These are phyloP conservation scores for Drosophila emarginata DNA, from an alignment of 2,888 invertebrate species.

Conservation along the genomic window DNA sequence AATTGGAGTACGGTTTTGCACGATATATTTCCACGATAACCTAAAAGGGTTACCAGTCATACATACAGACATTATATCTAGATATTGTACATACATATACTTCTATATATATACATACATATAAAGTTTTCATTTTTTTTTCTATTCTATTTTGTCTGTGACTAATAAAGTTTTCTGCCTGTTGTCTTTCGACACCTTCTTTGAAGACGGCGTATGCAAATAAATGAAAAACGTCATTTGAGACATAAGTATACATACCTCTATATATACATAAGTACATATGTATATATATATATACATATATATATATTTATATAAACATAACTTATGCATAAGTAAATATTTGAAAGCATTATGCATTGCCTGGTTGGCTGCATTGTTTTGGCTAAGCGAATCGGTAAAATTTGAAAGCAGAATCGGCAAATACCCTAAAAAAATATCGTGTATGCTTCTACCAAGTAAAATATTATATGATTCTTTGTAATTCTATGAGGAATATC, in stretches of 20 bases:
- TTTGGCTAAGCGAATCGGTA: not conserved
- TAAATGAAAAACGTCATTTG: slow-evolving; percentile 49
- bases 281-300: slow-evolving; percentile 17
- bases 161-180: slow-evolving; percentile 64
- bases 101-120: not conserved
- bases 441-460: too few relatives aligned
- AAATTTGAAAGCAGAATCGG: not conserved
- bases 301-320: not conserved
- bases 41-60: slow-evolving; percentile 43
- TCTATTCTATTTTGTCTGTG: slow-evolving; percentile 46
- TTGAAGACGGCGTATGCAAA: slow-evolving; percentile 48
- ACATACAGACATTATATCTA: not conserved
- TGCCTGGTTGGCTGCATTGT: slow-evolving; percentile 5
- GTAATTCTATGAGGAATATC: too few relatives aligned
- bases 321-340: slow-evolving; percentile 25
- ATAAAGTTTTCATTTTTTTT: not conserved
- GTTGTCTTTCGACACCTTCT: slow-evolving; percentile 68
- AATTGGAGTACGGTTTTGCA: slow-evolving; percentile 81
- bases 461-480: too few relatives aligned
- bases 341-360: slow-evolving; percentile 45
- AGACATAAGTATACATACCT: slow-evolving; percentile 38
- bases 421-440: slow-evolving; percentile 15
- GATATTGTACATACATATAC: not conserved
- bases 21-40: slow-evolving; percentile 81
- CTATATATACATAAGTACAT: slow-evolving; percentile 13